Base-by-base conservation (phyloP, 2,797 vertebrate species). In the Poliocrania exsul region DNA sequence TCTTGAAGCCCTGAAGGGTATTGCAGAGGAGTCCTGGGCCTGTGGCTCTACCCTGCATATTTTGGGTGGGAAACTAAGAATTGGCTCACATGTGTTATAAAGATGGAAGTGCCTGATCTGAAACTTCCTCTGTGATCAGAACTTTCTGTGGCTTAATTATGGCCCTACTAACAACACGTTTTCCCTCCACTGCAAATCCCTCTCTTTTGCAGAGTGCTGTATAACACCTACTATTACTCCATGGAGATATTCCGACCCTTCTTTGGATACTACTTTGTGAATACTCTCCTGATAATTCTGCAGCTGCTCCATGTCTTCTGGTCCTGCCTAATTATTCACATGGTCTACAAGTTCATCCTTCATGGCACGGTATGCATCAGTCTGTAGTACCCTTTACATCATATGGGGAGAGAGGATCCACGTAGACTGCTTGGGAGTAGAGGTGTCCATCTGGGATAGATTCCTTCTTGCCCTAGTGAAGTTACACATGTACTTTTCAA, bases 231-330 rank as follows among this genome's bases (percentile, higher is more conserved):
- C 90, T 98, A 98, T 37, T 96, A 98, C 57, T 99, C 98, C 61
- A 90, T 98, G 66, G 95, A 98, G 56, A 96, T 97, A 87, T 98
- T 97, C 56, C 35, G 97, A 2, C 98, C 99, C 12, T 99, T 99
- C 97, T 98, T 98, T 8, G 99, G 98, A 88, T 99, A 99, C 95
- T 99, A 99, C 94, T 98, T 99, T 64, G 98, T 99, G 96, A 99
- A 99, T 19, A 13, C 8, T 11, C 98, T 99, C 14, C 97, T 99
- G 88, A 60, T 98, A 24, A 74, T 98, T 50, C 98, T 99, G 53
- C 99, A 99, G 95, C 64, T 97, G 8, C 98, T 99, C 44, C 99
- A 99, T 42, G 20, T 99, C 84, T 99, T 99, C 97, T 99, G 99
- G 99, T 99, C 99, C 25, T 98, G 97, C 77, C 97, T 99, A 35